Conservation (phyloP, 1,140 invertebrate genomes). For the Leptinotarsa undecemlineata region DNA sequence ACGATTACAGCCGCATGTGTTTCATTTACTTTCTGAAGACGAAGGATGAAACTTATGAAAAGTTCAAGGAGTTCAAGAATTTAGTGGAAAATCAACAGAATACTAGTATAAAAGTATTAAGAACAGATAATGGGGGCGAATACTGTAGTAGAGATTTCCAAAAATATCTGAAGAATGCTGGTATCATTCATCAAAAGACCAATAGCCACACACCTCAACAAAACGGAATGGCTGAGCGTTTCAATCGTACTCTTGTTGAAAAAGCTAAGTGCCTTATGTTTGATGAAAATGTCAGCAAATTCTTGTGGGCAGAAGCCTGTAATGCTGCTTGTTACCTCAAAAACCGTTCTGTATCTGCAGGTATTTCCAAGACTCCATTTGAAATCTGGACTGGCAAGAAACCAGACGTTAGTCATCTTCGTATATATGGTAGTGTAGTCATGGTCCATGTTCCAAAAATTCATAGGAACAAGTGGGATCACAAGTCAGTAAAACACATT, state of each 20-base stretch:
- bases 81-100: conserved; percentile 50
- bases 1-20: conserved; percentile 52
- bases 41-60: conserved; percentile 40
- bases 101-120: conserved; percentile 43
- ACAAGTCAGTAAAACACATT: conserved; percentile 39
- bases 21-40: conserved; percentile 53
- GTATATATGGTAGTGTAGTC: conserved; percentile 45
- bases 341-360: conserved; percentile 28
- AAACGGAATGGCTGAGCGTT: conserved; percentile 51
- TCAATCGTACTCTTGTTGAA: conserved; percentile 49
- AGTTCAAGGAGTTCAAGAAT: conserved; percentile 49
- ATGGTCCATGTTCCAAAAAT: conserved; percentile 47
- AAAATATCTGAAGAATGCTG: conserved; percentile 41
- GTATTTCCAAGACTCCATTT: conserved; percentile 20
- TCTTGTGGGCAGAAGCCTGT: conserved; percentile 55
- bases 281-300: conserved; percentile 47
- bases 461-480: conserved; percentile 41
- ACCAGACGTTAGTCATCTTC: conserved; percentile 43
- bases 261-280: conserved; percentile 52
- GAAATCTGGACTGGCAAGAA: conserved; percentile 39
- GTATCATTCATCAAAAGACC: conserved; percentile 52
- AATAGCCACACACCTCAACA: conserved; percentile 50
- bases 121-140: conserved; percentile 53
- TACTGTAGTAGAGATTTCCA: conserved; percentile 46
- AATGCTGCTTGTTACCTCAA: conserved; percentile 46